phyloP scores from a whole-genome alignment of 2,797 vertebrate species.

The Siniperca scherzeri region DNA sequence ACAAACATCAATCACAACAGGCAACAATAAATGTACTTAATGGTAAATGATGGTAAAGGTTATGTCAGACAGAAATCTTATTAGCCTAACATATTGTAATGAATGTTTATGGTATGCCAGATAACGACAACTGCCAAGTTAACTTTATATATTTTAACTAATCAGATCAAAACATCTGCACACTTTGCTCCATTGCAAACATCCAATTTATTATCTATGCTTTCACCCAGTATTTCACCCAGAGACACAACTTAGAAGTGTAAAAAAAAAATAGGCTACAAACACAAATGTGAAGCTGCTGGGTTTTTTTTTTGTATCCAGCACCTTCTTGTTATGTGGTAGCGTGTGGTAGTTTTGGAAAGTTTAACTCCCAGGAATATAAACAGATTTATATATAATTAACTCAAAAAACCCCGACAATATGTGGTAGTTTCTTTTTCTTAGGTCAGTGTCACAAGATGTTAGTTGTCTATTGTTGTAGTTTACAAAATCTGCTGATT shows the following conservation, averaged over 20 bases:
- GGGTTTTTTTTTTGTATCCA: background rate
- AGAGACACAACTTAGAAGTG: background rate
- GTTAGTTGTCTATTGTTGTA: background rate
- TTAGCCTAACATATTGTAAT: slow-evolving; percentile 28
- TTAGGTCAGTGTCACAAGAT: background rate
- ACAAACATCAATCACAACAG: slow-evolving; percentile 18
- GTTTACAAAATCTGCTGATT: background rate
- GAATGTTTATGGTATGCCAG: background rate
- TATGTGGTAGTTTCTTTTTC: background rate
- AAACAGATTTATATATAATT: background rate
- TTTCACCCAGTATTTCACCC: slow-evolving; percentile 1
- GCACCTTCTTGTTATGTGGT: background rate
- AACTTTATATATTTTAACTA: slow-evolving; percentile 31
- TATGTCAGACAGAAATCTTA: slow-evolving; percentile 16
- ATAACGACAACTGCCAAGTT: background rate
- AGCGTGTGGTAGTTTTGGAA: too few species aligned
- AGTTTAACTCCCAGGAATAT: background rate
- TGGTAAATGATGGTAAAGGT: background rate
- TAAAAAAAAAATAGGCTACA: background rate
- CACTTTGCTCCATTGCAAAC: background rate
- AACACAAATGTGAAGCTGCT: background rate
- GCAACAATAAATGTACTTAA: background rate
- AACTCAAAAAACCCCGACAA: background rate
- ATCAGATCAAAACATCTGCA: slow-evolving; percentile 1
- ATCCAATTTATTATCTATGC: background rate